Evolutionary conservation across 2,888 invertebrate genomes (phyloP).

Genomic region (Campoletis raptor): DNA sequence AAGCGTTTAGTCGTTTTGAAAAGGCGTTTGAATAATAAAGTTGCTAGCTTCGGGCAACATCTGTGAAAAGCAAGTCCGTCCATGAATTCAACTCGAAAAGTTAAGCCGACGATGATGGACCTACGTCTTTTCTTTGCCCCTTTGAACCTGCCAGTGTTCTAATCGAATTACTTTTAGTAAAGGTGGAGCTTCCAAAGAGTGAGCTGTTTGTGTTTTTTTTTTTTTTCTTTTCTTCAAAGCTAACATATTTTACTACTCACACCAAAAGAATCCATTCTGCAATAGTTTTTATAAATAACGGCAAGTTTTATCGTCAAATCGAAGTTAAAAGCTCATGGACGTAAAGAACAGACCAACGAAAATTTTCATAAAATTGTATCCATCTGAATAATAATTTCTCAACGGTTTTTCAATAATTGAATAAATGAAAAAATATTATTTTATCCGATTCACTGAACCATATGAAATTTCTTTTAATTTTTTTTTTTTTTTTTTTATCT

Average conservation of each 20-base stretch:
- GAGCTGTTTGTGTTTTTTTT: constrained; percentile 8
- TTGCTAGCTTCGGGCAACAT: constrained; percentile 19
- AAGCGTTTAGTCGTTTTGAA: constrained; percentile 27
- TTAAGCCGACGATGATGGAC: constrained; percentile 29
- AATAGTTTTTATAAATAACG: not conserved
- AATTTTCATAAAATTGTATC: no score
- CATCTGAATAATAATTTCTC: no score
- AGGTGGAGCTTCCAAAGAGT: constrained; percentile 45
- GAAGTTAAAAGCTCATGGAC: not conserved
- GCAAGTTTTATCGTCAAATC: not conserved
- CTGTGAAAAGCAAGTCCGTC: constrained; percentile 41
- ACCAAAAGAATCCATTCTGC: not conserved
- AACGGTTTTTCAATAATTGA: no score
- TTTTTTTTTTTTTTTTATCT: not conserved
- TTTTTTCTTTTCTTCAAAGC: not conserved
- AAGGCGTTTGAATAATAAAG: constrained; percentile 38
- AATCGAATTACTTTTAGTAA: constrained; percentile 57
- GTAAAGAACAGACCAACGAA: not conserved
- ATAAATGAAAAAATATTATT: not conserved
- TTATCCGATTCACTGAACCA: not conserved
- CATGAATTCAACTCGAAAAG: constrained; percentile 35
- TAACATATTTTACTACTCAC: constrained; percentile 8
- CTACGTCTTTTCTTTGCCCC: constrained; percentile 17
- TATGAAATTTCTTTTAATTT: no score
- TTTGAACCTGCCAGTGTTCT: constrained; percentile 41